Evolutionary conservation across 1,140 invertebrate genomes (phyloP), one percentile per base, ranked within the genome.

Genomic region (Drosophila insularis): DNA sequence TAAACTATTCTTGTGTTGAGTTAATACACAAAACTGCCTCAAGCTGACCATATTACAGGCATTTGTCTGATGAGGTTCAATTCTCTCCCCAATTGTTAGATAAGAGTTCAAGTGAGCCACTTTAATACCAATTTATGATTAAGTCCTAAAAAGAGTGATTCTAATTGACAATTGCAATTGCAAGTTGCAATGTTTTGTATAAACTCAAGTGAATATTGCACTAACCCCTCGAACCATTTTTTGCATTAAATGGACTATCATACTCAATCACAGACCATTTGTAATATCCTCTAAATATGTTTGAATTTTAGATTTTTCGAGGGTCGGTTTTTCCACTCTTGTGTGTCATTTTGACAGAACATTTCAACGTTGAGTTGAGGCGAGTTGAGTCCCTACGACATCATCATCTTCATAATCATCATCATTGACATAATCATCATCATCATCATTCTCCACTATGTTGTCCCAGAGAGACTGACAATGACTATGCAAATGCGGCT

Each of bases 401-500:
- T 50, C 43, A 46, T 46, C 72, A 14, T 50, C 43, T 19, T 46
- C 14, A 11, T 58, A 8, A 37, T 58, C 14, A 19, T 17, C 31
- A n/a, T 55, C 53, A 19, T 35, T 5, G 17, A 35, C 6, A 14
- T 31, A 7, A 31, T 31, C 7, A 35, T 58, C n/a, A 7, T 17
- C 27, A 32, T 58, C 55, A 58, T 17, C 14, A 19, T 58, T 58
- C 17, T 50, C 17, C 43, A 50, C 43, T 14, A 50, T 50, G 55
- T 58, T 56, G 68, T 59, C 68, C 68, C 40, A 40, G n/a, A 65
- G 63, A 68, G 58, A 32, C 35, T 39, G 58, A 61, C 35, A 61
- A 40, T 39, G 58, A 61, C 56, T 86, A 89, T 89, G 84, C 84
- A 82, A 87, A 87, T 89, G 76, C 62, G 84, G 56, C 82, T 89